A percentile compares a stretch with the other conserved stretches of the same genome.
Conservation (phyloP, 2,888 invertebrate species). For the Ellobium chinense region DNA sequence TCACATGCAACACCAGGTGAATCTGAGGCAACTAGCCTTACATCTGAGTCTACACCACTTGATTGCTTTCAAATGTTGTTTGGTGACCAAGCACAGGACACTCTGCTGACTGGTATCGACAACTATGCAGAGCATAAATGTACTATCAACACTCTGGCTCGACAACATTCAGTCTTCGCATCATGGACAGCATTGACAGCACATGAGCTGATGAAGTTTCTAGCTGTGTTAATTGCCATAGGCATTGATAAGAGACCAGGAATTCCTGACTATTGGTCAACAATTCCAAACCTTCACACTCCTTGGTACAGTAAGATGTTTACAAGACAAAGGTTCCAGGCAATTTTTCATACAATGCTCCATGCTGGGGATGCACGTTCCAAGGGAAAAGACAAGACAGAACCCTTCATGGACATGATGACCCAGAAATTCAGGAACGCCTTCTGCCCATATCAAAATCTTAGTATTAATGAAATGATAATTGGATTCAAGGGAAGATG, state of each 20-base stretch:
- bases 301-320: not conserved
- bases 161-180: not conserved
- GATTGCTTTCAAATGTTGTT: not conserved
- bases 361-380: not conserved
- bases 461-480: not conserved
- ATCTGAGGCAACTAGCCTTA: not conserved
- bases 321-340: not conserved
- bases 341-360: slow-evolving; percentile 6
- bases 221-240: not conserved
- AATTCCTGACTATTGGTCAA: not conserved
- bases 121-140: not conserved
- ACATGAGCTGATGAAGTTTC: not conserved
- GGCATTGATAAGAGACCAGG: not conserved
- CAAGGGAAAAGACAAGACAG: not conserved
- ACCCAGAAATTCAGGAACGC: not conserved
- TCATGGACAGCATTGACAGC: not conserved
- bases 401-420: slow-evolving; percentile 2
- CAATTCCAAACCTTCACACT: not conserved
- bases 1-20: not conserved
- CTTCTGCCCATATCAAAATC: slow-evolving; percentile 16
- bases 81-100: not conserved
- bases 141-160: not conserved
- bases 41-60: not conserved
- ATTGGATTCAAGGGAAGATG: not conserved
- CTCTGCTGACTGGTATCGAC: not conserved